Base-by-base conservation (phyloP, 1,140 invertebrate species). In the Zaprionus ornatus region DNA sequence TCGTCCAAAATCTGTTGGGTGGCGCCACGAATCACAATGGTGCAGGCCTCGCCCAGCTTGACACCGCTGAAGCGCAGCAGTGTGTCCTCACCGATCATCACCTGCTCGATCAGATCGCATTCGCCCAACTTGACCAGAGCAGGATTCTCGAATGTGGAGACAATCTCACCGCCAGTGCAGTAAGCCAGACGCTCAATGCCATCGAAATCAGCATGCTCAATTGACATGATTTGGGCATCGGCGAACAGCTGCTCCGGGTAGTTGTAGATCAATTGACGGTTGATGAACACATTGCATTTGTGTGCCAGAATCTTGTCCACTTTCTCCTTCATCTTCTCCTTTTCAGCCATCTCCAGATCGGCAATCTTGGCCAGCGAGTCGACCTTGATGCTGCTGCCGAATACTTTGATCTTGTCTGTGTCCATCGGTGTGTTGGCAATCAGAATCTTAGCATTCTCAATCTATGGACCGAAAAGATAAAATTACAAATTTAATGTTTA, bases 371-470 rank as follows among this genome's bases (percentile, higher is more conserved):
- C 97, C 94, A 99, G 96, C 0, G 98, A 99, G 93, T 99, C 99
- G 1, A 99, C 99, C 87, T 98, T 96, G 65, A 99, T 98, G 79
- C 98, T 96, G 15, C 98, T 99, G 61, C 99, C 99, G 94, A 99
- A 99, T n/a, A 99, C 97, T 95, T 99, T 99, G 77, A 99, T 99
- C 94, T 99, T 99, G 91, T 99, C 99, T 19, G 98, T 99, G 93
- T 99, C 99, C 99, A 99, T 99, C 0, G 99, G 98, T 37, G 99
- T 99, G 92, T 99, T 99, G n/a, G 99, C 99, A 91, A 99, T 98
- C 13, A 99, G 95, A 91, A 99, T 99, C 91, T 96, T 97, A 12
- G 98, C 98, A 91, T 96, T 99, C 93, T 99, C 98, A 82, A 99
- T 92, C 91, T 92, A 57, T n/a, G 42, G n/a, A 40, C 21, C 45